Evolutionary conservation across 2,113 vertebrate species (phyloP).

Genomic region (Regulus satrapa): DNA sequence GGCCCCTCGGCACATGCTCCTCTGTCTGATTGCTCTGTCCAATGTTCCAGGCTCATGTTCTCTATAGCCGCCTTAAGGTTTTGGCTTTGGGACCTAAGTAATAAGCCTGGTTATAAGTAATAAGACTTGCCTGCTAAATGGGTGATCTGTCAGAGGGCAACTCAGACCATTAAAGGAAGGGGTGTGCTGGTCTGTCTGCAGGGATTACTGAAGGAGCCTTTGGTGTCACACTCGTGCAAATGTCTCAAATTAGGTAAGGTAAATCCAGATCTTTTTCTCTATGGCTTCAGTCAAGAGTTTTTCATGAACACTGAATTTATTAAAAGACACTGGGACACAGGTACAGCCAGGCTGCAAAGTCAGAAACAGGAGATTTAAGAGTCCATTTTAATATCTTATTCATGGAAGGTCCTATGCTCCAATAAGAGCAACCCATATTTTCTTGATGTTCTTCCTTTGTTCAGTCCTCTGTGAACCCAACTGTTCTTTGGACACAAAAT

Average conservation of each 20-base stretch:
- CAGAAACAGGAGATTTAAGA: background rate
- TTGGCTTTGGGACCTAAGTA: background rate
- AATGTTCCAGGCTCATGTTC: background rate
- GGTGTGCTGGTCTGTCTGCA: background rate
- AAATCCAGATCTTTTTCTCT: background rate
- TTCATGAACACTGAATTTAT: background rate
- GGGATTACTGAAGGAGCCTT: background rate
- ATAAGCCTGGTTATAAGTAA: background rate
- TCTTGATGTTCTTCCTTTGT: conserved; percentile 43
- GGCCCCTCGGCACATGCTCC: background rate
- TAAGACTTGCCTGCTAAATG: background rate
- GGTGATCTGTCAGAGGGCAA: background rate
- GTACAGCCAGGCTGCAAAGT: background rate
- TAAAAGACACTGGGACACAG: background rate
- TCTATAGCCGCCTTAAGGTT: background rate
- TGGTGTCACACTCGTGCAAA: background rate
- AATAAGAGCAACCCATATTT: background rate
- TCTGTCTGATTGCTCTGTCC: background rate
- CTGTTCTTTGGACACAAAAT: conserved; percentile 19
- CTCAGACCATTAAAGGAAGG: background rate
- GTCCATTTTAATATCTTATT: background rate
- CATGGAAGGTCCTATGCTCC: background rate
- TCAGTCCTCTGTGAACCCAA: background rate
- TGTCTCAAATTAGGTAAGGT: background rate
- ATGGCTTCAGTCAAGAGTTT: background rate